phyloP scores from a whole-genome alignment of 2,113 vertebrate genomes.

The Excalfactoria chinensis region DNA sequence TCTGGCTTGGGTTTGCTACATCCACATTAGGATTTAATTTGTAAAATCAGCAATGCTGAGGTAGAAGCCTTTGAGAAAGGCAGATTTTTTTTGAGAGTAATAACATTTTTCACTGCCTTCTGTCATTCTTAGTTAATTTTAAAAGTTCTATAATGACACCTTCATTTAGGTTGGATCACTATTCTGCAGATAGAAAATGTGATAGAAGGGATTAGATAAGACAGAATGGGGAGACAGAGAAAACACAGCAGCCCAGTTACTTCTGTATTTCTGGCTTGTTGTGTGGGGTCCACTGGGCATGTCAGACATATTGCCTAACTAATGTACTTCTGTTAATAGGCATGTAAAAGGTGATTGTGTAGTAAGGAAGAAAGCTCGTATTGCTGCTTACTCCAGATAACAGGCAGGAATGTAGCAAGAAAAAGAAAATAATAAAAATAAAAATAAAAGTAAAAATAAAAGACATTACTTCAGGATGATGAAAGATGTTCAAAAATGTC shows the following conservation, averaged over 20 bases:
- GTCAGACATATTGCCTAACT: not conserved
- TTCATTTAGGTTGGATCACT: not conserved
- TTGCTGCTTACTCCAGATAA: not conserved
- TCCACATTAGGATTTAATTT: not conserved
- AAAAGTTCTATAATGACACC: not conserved
- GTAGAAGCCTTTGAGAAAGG: not conserved
- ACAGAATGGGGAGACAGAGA: not conserved
- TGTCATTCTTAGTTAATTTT: not conserved
- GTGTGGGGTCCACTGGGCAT: not conserved
- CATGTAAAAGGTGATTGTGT: not conserved
- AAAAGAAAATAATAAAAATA: not conserved
- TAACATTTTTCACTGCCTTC: not conserved
- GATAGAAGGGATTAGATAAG: not conserved
- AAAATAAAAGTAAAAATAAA: not conserved
- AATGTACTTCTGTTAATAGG: not conserved
- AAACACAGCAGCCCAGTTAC: not conserved
- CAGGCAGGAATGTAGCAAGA: not conserved
- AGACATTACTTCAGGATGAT: not conserved
- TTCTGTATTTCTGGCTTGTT: not conserved
- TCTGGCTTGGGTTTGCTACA: not conserved
- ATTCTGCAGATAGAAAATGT: not conserved
- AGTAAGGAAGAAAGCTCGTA: rapidly evolving
- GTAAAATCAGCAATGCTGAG: not conserved
- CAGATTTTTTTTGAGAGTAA: not conserved
- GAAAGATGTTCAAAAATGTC: not conserved